Conservation (phyloP, 2,888 invertebrate species). For the Cenopis cana region DNA sequence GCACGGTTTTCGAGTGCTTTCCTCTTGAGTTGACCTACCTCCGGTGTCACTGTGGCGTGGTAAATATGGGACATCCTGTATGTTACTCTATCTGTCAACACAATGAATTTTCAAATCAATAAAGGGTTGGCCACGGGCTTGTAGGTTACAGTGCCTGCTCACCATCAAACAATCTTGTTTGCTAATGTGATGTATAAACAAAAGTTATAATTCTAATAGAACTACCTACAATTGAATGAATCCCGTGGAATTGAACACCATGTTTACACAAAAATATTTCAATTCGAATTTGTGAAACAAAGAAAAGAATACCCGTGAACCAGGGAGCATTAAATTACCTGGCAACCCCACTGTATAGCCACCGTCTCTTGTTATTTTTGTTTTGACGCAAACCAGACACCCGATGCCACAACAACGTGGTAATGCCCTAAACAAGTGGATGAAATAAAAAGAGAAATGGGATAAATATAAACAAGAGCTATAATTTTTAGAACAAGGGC, state of each 20-base stretch:
- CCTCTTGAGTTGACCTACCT: no score
- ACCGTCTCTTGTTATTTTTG: constrained; percentile 38
- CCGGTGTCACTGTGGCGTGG: no score
- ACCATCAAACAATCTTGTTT: no score
- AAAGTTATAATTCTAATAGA: no score
- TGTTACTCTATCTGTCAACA: no score
- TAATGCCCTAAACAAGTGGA: constrained; percentile 22
- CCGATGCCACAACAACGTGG: background rate
- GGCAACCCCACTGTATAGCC: constrained; percentile 10
- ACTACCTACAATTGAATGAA: background rate
- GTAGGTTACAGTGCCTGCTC: no score
- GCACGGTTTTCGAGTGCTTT: no score
- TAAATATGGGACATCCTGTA: no score
- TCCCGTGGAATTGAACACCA: background rate
- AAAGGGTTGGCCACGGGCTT: background rate
- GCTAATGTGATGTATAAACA: no score
- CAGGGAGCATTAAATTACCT: constrained; percentile 26
- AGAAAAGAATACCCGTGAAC: constrained; percentile 2
- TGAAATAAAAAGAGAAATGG: background rate
- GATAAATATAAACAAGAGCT: background rate
- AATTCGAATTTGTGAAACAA: background rate
- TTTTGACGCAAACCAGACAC: constrained; percentile 39
- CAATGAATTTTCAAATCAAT: no score
- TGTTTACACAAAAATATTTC: background rate
- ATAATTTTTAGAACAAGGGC: no score